These are phyloP conservation scores for Prionailurus viverrinus DNA, from an alignment of 2,113 vertebrate species.

Conservation along the genomic window DNA sequence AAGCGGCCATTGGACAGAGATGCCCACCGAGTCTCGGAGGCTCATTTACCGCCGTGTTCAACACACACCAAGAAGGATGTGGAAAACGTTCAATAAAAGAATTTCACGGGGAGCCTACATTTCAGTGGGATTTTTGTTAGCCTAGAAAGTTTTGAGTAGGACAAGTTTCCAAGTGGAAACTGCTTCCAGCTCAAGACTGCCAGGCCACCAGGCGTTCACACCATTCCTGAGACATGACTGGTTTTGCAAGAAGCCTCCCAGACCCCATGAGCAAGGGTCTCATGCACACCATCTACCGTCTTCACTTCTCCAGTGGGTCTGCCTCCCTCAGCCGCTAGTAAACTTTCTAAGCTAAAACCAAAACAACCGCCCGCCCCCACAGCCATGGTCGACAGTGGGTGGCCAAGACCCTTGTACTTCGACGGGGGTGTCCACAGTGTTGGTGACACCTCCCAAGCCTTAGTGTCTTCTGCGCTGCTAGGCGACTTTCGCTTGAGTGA, in stretches of 20 bases:
- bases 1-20: background rate
- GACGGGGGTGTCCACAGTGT: fast-evolving
- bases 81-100: background rate
- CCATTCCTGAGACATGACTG: background rate
- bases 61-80: fast-evolving
- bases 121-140: background rate
- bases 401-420: no score
- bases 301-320: background rate
- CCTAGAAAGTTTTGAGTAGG: background rate
- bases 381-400: fast-evolving
- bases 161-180: background rate
- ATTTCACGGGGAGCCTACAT: background rate
- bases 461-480: background rate
- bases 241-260: background rate
- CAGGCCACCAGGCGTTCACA: fast-evolving
- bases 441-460: fast-evolving
- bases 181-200: background rate
- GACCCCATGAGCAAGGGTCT: fast-evolving
- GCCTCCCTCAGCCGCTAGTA: background rate
- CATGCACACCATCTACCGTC: fast-evolving
- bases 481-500: background rate
- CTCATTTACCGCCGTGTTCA: fast-evolving
- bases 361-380: fast-evolving
- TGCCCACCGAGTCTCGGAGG: background rate
- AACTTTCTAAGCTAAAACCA: background rate